Base-by-base conservation (phyloP, 2,888 invertebrate genomes). In the Rotaria macrura region DNA sequence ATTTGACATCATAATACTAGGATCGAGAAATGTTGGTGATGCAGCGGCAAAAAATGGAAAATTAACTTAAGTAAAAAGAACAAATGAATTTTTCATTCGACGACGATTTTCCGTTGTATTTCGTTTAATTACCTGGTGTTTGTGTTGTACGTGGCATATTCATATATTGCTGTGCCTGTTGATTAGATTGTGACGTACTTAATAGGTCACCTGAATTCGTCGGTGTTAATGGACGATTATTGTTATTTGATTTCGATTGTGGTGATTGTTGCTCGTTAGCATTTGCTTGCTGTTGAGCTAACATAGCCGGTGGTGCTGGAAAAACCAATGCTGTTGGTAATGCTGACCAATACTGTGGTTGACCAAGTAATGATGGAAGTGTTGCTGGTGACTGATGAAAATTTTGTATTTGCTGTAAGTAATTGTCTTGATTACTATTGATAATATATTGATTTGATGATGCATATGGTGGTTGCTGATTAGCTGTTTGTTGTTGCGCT, bases 391-490 rank as follows among this genome's bases (percentile, higher is more conserved):
- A 65, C 34, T 65, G 65, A 43, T 74, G 74, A 74, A 25, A 74
- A 25, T 40, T 38, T 43, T 25, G 23, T 40, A 74, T 25, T 74
- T 23, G 40, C 25, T 38, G 74, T 74, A 74, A 74, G 43, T 74
- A 74, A 74, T 74, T 74, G 43, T 74, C 74, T 74, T 74, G 74
- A 40, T n/a, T 43, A 14, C 74, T 40, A 40, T 74, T 74, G 7
- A 74, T 38, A 20, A 74, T 74, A 43, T 74, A 74, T 43, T 74
- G 74, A 74, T 74, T 74, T 38, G 74, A 38, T 74, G 74, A 74
- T 40, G 40, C 43, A 43, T 74, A 74, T 40, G 74, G 43, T 74
- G 20, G 17, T 10, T 74, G 74, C 43, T 74, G 74, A 74, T 38
- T 74, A 38, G 9, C 40, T 43, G 38, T 38, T 74, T 74, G 74